Conservation (phyloP, 2,113 vertebrate genomes). For the Glaucomys volans region DNA sequence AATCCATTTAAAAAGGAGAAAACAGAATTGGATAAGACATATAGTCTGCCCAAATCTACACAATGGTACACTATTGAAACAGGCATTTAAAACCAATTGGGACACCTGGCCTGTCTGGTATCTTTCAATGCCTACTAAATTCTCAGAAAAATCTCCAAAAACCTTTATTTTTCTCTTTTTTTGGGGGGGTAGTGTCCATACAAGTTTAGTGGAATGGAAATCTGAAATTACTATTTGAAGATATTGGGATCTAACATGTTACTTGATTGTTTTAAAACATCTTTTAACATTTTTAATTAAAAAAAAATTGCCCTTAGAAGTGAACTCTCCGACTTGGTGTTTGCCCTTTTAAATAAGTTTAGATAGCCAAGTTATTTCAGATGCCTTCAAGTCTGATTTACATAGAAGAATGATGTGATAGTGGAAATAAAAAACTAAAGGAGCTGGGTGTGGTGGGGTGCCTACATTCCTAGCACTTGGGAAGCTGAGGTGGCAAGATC, state of each 20-base stretch:
- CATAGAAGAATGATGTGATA: slow-evolving; percentile 4
- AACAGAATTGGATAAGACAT: not conserved
- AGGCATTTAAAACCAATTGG: slow-evolving; percentile 30
- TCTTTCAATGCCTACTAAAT: slow-evolving; percentile 24
- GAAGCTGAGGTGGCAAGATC: not conserved
- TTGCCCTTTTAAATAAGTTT: slow-evolving; percentile 1
- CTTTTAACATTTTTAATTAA: slow-evolving; percentile 44
- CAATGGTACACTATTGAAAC: not conserved
- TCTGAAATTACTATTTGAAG: not conserved
- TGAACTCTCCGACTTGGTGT: slow-evolving; percentile 8
- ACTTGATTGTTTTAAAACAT: slow-evolving; percentile 27
- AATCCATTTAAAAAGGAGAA: slow-evolving; percentile 17
- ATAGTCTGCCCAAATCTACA: not conserved
- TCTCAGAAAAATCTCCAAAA: slow-evolving; percentile 26
- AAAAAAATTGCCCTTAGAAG: slow-evolving; percentile 50
- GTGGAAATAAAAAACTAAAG: not conserved
- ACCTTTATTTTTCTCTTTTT: not conserved
- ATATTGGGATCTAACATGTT: not conserved
- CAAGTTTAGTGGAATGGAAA: slow-evolving; percentile 3
- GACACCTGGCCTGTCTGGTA: slow-evolving; percentile 2
- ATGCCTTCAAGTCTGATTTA: slow-evolving; percentile 23
- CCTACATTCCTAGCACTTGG: not conserved
- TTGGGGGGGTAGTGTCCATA: not conserved
- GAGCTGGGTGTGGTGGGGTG: not conserved
- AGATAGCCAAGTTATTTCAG: not conserved